Evolutionary conservation across 2,113 vertebrate species (phyloP).

Genomic region (Pseudorhombus dupliciocellatus): DNA sequence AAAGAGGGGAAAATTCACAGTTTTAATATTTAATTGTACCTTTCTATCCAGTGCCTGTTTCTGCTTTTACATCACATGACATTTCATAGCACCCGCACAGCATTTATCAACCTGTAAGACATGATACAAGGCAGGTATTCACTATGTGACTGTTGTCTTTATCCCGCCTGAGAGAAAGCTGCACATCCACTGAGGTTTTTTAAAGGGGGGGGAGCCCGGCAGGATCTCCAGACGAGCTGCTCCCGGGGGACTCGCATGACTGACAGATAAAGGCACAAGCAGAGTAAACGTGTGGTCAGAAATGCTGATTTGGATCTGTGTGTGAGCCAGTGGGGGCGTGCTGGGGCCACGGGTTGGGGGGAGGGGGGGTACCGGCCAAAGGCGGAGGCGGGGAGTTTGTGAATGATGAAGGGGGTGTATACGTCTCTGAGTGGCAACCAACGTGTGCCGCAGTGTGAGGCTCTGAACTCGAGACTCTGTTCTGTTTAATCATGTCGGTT

Average conservation of each 20-base stretch:
- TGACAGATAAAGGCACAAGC: conserved; percentile 65
- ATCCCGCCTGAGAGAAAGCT: conserved; percentile 45
- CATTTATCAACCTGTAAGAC: conserved; percentile 24
- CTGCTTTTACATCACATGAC: no score
- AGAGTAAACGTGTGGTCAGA: conserved; percentile 62
- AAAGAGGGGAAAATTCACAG: conserved; percentile 15
- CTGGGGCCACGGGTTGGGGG: conserved; percentile 22
- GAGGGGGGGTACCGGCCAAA: neutral
- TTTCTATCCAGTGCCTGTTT: neutral
- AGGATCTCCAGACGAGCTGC: conserved; percentile 44
- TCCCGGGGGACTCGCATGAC: conserved; percentile 61
- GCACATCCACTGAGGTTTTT: conserved; percentile 33
- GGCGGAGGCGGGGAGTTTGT: conserved; percentile 22
- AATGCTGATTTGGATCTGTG: conserved; percentile 70
- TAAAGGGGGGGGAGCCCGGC: conserved; percentile 8
- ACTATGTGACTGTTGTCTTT: conserved; percentile 32
- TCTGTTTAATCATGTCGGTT: conserved; percentile 99
- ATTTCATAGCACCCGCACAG: neutral
- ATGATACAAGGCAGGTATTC: conserved; percentile 30
- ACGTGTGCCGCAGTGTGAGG: conserved; percentile 65
- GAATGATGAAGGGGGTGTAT: conserved; percentile 71
- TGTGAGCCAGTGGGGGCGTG: conserved; percentile 38
- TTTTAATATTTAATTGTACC: conserved; percentile 36
- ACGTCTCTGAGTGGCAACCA: conserved; percentile 63
- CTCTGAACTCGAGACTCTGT: conserved; percentile 87